phyloP scores from a whole-genome alignment of 2,888 invertebrate species.

The Chydorus sphaericus region DNA sequence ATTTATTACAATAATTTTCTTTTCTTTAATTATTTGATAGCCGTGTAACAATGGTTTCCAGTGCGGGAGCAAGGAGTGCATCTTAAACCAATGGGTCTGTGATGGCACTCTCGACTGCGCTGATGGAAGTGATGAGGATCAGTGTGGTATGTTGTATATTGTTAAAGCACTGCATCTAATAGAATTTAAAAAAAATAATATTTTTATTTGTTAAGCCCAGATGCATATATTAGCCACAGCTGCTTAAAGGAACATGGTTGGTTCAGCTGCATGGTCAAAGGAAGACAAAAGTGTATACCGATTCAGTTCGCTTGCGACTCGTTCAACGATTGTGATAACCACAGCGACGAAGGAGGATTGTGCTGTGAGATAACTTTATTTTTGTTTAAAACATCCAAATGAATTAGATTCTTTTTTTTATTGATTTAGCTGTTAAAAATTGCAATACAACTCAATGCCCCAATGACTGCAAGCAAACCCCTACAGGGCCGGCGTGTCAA shows the following conservation, averaged over 20 bases:
- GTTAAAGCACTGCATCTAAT: not conserved
- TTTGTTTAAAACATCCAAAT: not conserved
- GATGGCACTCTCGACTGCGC: slow-evolving; percentile 47
- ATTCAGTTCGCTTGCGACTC: slow-evolving; percentile 42
- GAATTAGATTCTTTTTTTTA: not conserved
- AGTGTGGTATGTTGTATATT: slow-evolving; percentile 34
- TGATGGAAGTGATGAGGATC: slow-evolving; percentile 56
- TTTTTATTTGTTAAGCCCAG: no score
- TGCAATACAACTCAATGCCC: not conserved
- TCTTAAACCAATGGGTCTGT: slow-evolving; percentile 42
- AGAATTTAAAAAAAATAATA: no score
- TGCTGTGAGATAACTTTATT: slow-evolving; percentile 6
- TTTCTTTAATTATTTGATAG: not conserved
- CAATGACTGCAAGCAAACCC: slow-evolving; percentile 8
- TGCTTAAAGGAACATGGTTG: slow-evolving; percentile 8
- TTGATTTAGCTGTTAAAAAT: not conserved
- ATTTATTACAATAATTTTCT: not conserved
- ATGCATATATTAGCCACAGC: slow-evolving; percentile 6
- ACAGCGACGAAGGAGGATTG: slow-evolving; percentile 33
- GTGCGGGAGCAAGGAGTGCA: slow-evolving; percentile 34
- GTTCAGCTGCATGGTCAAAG: not conserved
- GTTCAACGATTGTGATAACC: slow-evolving; percentile 39
- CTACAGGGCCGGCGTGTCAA: slow-evolving; percentile 13
- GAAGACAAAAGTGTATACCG: slow-evolving; percentile 35
- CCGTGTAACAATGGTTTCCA: slow-evolving; percentile 13